Conservation (phyloP, 2,113 vertebrate species). For the Melospiza melodia region DNA sequence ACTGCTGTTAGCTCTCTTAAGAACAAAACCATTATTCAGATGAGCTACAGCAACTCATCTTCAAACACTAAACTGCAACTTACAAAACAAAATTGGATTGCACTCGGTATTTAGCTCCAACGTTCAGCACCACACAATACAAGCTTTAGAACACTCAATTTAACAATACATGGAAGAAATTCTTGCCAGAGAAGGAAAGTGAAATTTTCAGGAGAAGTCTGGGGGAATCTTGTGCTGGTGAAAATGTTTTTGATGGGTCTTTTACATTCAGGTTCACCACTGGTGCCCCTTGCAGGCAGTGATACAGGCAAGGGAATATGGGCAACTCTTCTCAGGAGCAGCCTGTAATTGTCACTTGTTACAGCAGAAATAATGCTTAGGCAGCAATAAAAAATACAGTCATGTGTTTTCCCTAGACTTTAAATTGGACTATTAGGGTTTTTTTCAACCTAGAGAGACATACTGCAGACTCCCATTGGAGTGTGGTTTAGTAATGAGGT, state of each 20-base stretch:
- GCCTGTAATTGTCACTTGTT: background rate
- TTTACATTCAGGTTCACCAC: background rate
- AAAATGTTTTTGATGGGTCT: background rate
- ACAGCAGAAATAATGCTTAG: background rate
- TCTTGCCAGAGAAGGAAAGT: background rate
- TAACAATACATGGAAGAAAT: background rate
- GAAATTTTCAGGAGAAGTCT: background rate
- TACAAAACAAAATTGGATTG: constrained; percentile 9
- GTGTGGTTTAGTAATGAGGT: background rate
- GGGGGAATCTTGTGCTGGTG: background rate
- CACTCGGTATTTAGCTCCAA: constrained; percentile 5
- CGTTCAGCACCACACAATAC: background rate
- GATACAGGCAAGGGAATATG: background rate
- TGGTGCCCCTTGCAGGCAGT: background rate
- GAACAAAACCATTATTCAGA: constrained; percentile 34
- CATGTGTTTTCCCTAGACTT: background rate
- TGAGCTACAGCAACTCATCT: background rate
- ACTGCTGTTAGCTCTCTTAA: constrained; percentile 23
- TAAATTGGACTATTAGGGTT: background rate
- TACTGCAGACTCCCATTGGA: background rate
- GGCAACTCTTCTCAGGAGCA: background rate
- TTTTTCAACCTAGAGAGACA: background rate
- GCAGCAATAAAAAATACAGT: background rate
- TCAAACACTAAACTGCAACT: constrained; percentile 21
- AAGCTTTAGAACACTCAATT: background rate